These are phyloP conservation scores for Actenoides hombroni DNA, from an alignment of 2,113 vertebrate genomes.

Conservation along the genomic window DNA sequence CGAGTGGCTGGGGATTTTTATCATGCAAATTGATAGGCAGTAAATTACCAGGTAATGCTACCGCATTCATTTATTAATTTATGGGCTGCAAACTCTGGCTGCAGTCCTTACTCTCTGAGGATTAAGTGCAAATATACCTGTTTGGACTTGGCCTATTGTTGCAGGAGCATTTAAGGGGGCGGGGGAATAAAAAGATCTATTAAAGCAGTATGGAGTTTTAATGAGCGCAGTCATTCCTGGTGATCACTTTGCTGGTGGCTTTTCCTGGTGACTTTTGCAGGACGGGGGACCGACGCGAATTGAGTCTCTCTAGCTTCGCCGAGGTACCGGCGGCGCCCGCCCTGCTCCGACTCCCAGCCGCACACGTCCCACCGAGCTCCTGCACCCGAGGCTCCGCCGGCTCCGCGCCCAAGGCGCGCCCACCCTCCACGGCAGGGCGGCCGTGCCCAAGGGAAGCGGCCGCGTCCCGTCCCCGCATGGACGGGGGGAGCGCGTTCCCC, in stretches of 20 bases:
- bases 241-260: too few relatives aligned
- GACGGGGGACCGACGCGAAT: neutral
- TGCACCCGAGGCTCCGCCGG: too few relatives aligned
- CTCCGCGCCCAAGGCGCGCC: neutral
- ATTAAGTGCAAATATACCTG: neutral
- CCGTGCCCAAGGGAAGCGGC: neutral
- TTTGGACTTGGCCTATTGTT: neutral
- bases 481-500: rapidly evolving
- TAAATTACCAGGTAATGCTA: neutral
- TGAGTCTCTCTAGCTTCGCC: neutral
- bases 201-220: neutral
- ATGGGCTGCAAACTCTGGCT: neutral
- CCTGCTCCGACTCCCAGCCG: neutral
- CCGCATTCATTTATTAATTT: neutral
- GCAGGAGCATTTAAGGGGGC: neutral
- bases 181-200: too few relatives aligned
- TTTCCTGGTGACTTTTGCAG: too few relatives aligned
- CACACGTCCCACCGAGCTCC: neutral
- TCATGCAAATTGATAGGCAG: neutral
- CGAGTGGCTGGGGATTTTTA: neutral
- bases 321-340: neutral
- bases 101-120: neutral
- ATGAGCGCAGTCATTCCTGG: rapidly evolving
- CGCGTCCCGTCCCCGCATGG: too few relatives aligned
- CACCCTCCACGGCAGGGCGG: too few relatives aligned